Evolutionary conservation across 1,140 invertebrate species (phyloP), one percentile per base, ranked within the genome.

Genomic region (Rhagoletis pomonella): DNA sequence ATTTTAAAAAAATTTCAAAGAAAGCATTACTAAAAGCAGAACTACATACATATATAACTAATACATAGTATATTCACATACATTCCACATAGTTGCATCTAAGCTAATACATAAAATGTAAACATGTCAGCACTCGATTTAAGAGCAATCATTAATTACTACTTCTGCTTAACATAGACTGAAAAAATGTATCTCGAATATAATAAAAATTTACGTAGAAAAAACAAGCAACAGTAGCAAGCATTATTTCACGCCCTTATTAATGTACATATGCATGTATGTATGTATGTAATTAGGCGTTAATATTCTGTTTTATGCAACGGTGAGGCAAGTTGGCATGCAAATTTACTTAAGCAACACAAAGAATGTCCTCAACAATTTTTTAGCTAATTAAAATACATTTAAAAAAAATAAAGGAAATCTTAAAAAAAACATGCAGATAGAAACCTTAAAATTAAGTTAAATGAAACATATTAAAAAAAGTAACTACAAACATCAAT

Each of bases 381-480:
- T 12, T 47, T 73, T 7, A 73, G 67, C 67, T 73, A 73, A 73
- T 73, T 73, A 73, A 29, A 29, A 29, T 42, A 73, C 67, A 73
- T 17, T 73, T 42, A 44, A 4, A 73, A 4, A 73, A 5, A 0
- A 12, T 17, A 73, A 67, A 67, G 50, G 50, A 55, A 55, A 55
- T 55, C 2, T 55, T 1, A 55, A 55, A 5, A 73, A 7, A 62
- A 4, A 62, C 60, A 62, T 62, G 17, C 60, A 17, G 9, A 62
- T 59, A 62, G 17, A 62, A 62, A 7, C 4, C 0, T 62, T 62
- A 62, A 29, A 29, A 29, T 10, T 0, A 55, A 55, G 17, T 12
- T 7, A 59, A 59, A 59, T 7, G 58, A 59, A 59, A 59, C 1
- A 59, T 7, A 59, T 6, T 7, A 59, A 12, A 59, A 59, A 64